Evolutionary conservation across 2,113 vertebrate genomes (phyloP).

Genomic region (Heloderma charlesbogerti): DNA sequence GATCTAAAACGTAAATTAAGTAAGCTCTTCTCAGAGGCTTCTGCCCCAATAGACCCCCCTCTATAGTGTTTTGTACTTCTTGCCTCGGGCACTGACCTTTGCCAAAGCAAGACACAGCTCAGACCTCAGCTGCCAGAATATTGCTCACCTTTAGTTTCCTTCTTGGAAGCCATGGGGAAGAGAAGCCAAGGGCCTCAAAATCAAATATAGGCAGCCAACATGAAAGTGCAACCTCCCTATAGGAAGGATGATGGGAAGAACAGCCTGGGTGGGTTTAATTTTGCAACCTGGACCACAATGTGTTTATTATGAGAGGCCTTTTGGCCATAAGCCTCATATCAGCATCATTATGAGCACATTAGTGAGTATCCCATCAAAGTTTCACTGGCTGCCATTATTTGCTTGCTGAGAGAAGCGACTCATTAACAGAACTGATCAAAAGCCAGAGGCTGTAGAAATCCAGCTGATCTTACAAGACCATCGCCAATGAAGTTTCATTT

Average conservation of each 20-base stretch:
- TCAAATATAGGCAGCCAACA: too few species aligned
- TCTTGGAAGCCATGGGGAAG: not conserved
- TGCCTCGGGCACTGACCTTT: too few species aligned
- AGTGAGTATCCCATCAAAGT: not conserved
- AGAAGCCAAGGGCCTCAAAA: not conserved
- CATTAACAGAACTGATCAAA: not conserved
- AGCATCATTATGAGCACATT: not conserved
- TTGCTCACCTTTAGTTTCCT: too few species aligned
- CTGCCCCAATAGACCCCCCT: not conserved
- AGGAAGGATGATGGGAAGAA: not conserved
- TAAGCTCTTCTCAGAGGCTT: not conserved
- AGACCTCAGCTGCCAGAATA: too few species aligned
- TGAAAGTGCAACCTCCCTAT: not conserved
- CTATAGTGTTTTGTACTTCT: too few species aligned
- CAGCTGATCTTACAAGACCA: not conserved
- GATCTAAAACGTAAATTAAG: not conserved
- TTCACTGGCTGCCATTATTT: not conserved
- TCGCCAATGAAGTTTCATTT: not conserved
- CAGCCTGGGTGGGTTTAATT: not conserved
- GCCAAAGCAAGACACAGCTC: too few species aligned
- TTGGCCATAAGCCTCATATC: not conserved
- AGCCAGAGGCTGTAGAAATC: not conserved
- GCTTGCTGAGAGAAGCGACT: not conserved
- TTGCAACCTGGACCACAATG: not conserved
- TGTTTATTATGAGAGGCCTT: not conserved